Conservation (phyloP, 1,140 invertebrate genomes). For the Paralvinella palmiformis region DNA sequence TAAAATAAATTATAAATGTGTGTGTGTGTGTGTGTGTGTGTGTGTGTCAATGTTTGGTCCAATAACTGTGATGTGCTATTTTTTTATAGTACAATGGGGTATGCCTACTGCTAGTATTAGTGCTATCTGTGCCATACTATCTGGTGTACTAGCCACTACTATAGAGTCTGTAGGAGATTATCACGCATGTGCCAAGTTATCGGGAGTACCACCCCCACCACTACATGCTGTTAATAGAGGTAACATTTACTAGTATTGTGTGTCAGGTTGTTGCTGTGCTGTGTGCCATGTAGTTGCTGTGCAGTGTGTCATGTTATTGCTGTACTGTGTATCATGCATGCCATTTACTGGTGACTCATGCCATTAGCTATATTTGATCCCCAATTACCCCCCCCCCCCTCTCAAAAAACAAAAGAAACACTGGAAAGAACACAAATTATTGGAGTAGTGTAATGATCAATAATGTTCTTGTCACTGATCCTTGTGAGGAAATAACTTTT, state of each 20-base stretch:
- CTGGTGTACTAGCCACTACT: slow-evolving; percentile 74
- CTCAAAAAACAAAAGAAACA: neutral
- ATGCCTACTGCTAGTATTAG: slow-evolving; percentile 65
- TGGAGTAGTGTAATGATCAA: too few species aligned
- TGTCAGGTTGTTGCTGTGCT: too few species aligned
- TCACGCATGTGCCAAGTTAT: slow-evolving; percentile 76
- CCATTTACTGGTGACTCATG: neutral
- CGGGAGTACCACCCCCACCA: slow-evolving; percentile 69
- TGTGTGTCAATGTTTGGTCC: too few species aligned
- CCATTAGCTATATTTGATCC: neutral
- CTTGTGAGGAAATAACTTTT: too few species aligned
- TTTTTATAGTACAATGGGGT: slow-evolving; percentile 72
- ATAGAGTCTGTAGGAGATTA: slow-evolving; percentile 86
- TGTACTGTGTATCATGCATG: neutral
- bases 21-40: too few species aligned
- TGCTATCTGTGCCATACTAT: slow-evolving; percentile 75
- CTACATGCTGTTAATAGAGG: slow-evolving; percentile 65
- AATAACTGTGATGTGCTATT: neutral
- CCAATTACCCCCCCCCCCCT: neutral
- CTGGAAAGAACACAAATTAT: neutral
- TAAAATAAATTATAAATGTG: too few species aligned
- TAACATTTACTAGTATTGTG: too few species aligned
- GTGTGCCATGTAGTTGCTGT: slow-evolving; percentile 11
- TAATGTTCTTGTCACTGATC: too few species aligned
- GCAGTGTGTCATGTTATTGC: slow-evolving; percentile 52